Base-by-base conservation (phyloP, 2,888 invertebrate species). In the Cenopis cana region DNA sequence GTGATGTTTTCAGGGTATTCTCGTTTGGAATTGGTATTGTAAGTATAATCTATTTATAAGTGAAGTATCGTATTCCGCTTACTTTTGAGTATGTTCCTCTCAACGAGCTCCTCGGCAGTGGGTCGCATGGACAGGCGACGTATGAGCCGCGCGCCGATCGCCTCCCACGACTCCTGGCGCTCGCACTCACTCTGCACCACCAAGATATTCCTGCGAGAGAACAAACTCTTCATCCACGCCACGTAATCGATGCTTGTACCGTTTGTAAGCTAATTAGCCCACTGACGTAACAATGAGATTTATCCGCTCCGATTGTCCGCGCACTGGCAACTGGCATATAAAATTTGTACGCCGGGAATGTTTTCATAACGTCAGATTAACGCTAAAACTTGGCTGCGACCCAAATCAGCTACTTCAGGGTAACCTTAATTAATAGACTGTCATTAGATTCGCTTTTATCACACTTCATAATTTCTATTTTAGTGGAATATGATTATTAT, bases 21-120 rank as follows among this genome's bases (percentile, higher is more conserved):
- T 24, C 24, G 24, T 24, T 24, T 24, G 4, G 4, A 3, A 24
- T 24, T 24, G 24, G 24, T 24, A 24, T 3, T 24, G 24, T 24
- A 24, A 24, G 24, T 3, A 24, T 24, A 24, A 24, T 24, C 24
- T 24, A 24, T 24, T 24, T 3, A 24, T 4, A 24, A 1, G 1
- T 24, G 2, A 24, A 24, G 5, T 33, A 33, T 6, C 3, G 33
- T 33, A 33, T 29, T 17, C 2, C 29, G 94, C 96, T 96, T 94
- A 98, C 98, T 97, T 95, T 98, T 99, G 80, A 99, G 95, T 89
- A 99, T 99, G 89, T 99, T 99, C 82, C 99, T 95, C 89, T 99
- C 98, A 88, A 99, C 98, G 77, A 99, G 95, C 91, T 99, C 99
- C 89, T 99, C 99, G 76, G 98, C 97, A 60, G 99, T 98, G 79